These are phyloP conservation scores for Zaprionus kolodkinae DNA, from an alignment of 1,140 invertebrate species.

Conservation along the genomic window DNA sequence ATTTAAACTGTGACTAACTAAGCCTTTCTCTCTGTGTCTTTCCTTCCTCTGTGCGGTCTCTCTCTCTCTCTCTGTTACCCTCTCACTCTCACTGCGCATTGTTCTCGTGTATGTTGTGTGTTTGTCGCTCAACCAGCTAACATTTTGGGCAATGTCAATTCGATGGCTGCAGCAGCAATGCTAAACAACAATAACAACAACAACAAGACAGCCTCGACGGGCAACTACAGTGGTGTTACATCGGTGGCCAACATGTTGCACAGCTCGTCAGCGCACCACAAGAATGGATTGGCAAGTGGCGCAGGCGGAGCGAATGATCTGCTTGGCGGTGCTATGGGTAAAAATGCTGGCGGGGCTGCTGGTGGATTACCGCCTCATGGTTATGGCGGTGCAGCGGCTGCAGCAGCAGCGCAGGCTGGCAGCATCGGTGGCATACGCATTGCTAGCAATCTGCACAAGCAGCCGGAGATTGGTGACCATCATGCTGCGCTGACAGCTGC, in stretches of 20 bases:
- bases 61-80: background rate
- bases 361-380: conserved; percentile 30
- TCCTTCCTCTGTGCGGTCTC: background rate
- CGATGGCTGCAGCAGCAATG: conserved; percentile 66
- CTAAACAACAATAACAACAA: conserved; percentile 70
- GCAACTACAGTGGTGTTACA: conserved; percentile 44
- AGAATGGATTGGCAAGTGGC: conserved; percentile 63
- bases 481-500: conserved; percentile 63
- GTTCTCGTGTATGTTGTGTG: background rate
- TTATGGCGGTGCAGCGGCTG: conserved; percentile 36
- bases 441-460: conserved; percentile 81
- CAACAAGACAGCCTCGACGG: conserved; percentile 61
- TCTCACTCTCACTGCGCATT: background rate
- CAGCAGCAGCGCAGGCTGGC: conserved; percentile 31
- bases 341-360: conserved; percentile 1
- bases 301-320: conserved; percentile 32
- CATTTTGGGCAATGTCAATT: conserved; percentile 58
- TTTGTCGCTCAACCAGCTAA: conserved; percentile 44
- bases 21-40: background rate
- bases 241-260: conserved; percentile 36
- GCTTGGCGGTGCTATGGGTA: conserved; percentile 15
- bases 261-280: conserved; percentile 42
- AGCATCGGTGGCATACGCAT: conserved; percentile 75
- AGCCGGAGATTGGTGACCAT: conserved; percentile 68
- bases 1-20: conserved; percentile 41